These are phyloP conservation scores for Colletes gigas DNA, from an alignment of 1,140 invertebrate genomes.

Conservation along the genomic window DNA sequence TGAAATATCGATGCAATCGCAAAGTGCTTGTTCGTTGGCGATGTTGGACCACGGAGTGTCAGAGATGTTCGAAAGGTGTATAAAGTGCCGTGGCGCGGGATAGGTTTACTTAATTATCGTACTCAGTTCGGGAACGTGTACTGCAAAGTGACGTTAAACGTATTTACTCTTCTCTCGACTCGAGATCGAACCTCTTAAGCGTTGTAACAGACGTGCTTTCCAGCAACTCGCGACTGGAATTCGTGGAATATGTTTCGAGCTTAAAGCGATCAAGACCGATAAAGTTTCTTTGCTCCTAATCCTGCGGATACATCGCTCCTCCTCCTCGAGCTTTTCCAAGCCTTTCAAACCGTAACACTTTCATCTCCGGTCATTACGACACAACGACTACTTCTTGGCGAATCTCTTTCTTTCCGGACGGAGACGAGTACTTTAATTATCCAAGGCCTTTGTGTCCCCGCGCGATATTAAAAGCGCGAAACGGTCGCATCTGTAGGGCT, in stretches of 20 bases:
- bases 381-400: not conserved
- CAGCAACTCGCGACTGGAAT: not conserved
- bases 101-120: conserved; percentile 48
- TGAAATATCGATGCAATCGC: not conserved
- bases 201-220: not conserved
- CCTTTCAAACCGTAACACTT: conserved; percentile 6
- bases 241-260: not conserved
- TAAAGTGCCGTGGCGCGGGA: conserved; percentile 15
- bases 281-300: too few species aligned
- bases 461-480: conserved; percentile 14
- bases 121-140: conserved; percentile 42
- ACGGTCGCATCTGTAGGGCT: conserved; percentile 5
- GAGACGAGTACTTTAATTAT: conserved; percentile 38
- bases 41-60: conserved; percentile 11
- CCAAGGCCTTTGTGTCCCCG: not conserved
- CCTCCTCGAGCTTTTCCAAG: not conserved
- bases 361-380: not conserved
- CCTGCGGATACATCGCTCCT: too few species aligned
- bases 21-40: conserved; percentile 54
- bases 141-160: conserved; percentile 40
- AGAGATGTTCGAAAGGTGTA: conserved; percentile 52
- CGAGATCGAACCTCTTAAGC: conserved; percentile 38
- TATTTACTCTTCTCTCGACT: conserved; percentile 11
- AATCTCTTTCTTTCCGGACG: not conserved
- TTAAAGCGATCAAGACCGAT: too few species aligned